A percentile compares a stretch with the other conserved stretches of the same genome.
These are phyloP conservation scores for Perognathus longimembris DNA, from an alignment of 2,113 vertebrate species.

Conservation along the genomic window DNA sequence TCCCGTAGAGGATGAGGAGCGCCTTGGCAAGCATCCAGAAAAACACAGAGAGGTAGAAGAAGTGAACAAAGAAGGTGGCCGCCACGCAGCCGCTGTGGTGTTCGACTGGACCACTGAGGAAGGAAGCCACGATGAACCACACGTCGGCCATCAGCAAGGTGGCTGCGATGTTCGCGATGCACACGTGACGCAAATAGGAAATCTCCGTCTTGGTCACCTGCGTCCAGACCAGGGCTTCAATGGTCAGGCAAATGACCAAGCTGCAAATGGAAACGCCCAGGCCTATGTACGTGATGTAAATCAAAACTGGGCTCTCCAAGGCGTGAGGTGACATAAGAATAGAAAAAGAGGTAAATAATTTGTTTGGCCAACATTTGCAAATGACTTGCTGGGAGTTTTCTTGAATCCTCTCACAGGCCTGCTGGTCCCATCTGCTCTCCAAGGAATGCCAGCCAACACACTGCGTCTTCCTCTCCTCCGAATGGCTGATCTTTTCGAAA, in stretches of 20 bases:
- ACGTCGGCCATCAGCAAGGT: conserved; percentile 90
- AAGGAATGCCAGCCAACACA: conserved; percentile 92
- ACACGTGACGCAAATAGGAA: conserved; percentile 91
- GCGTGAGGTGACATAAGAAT: conserved; percentile 88
- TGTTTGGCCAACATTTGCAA: conserved; percentile 86
- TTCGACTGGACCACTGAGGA: conserved; percentile 58
- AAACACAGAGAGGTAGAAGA: conserved; percentile 93
- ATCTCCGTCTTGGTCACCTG: conserved; percentile 89
- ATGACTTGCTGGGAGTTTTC: conserved; percentile 67
- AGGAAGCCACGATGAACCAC: conserved; percentile 88
- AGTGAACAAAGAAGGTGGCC: conserved; percentile 93
- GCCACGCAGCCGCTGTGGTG: conserved; percentile 85
- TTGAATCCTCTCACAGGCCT: conserved; percentile 80
- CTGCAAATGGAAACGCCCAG: conserved; percentile 90
- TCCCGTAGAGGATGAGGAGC: conserved; percentile 92
- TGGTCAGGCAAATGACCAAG: conserved; percentile 88
- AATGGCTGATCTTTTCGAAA: conserved; percentile 85
- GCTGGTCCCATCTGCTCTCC: conserved; percentile 87
- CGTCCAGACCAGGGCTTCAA: conserved; percentile 90
- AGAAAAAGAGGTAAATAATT: conserved; percentile 88
- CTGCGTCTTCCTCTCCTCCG: conserved; percentile 71
- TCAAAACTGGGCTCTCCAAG: conserved; percentile 36
- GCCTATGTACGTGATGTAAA: conserved; percentile 87
- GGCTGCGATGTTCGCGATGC: conserved; percentile 88
- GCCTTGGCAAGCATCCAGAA: conserved; percentile 95